Evolutionary conservation across 2,113 vertebrate species (phyloP).

Genomic region (Noctilio leporinus): DNA sequence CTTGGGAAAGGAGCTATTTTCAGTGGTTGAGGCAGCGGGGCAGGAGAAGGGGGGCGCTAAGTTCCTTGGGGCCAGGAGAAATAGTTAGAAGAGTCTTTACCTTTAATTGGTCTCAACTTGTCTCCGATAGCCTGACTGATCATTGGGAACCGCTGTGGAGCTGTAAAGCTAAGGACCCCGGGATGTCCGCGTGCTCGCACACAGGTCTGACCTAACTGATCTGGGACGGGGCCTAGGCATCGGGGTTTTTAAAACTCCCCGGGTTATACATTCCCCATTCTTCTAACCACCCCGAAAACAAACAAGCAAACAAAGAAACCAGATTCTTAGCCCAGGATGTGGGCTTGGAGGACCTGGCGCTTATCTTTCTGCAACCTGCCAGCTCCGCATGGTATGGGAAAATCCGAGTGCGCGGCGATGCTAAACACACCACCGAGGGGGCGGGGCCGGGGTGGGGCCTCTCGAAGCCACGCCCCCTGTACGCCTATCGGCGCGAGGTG

Average conservation of each 20-base stretch:
- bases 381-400: background rate
- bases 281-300: background rate
- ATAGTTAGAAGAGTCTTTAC: background rate
- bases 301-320: too few species aligned
- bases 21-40: background rate
- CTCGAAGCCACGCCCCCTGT: conserved; percentile 11
- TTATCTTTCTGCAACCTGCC: background rate
- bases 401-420: conserved; percentile 57
- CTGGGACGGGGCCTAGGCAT: background rate
- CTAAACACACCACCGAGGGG: conserved; percentile 15
- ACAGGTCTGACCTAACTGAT: background rate
- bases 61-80: background rate
- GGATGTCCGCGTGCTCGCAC: background rate
- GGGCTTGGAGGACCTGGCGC: too few species aligned
- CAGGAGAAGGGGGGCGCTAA: background rate
- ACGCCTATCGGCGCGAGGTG: conserved; percentile 66
- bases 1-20: background rate
- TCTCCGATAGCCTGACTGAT: background rate
- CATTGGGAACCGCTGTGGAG: background rate
- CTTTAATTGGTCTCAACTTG: background rate
- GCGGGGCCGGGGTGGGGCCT: background rate
- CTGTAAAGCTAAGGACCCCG: background rate
- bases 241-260: background rate
- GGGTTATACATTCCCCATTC: background rate
- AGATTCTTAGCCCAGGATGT: background rate